Conservation (phyloP, 2,113 vertebrate species). For the Ciconia maguari region DNA sequence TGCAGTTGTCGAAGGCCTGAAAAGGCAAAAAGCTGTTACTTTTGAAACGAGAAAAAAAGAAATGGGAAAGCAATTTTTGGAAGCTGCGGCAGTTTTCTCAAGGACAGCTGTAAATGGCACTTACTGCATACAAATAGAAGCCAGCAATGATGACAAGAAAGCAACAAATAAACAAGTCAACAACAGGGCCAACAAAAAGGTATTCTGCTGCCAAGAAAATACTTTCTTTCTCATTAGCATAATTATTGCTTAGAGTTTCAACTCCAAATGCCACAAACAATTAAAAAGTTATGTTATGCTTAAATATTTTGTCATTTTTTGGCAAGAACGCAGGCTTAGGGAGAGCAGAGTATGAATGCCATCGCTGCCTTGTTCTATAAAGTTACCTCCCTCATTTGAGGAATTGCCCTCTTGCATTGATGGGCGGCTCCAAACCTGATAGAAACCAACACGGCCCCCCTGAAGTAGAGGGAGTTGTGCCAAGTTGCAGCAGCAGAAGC, state of each 20-base stretch:
- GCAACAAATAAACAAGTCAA: slow-evolving; percentile 36
- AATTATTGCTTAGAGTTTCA: slow-evolving; percentile 54
- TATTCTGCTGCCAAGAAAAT: slow-evolving; percentile 47
- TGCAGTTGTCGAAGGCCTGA: not conserved
- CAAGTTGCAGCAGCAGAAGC: not conserved
- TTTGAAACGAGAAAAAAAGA: not conserved
- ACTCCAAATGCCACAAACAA: slow-evolving; percentile 12
- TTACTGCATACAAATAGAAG: slow-evolving; percentile 1
- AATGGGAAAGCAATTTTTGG: not conserved
- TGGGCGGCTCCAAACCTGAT: not conserved
- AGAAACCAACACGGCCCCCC: not conserved
- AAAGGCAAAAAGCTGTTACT: slow-evolving; percentile 10
- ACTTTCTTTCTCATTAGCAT: slow-evolving; percentile 49
- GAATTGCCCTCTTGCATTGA: not conserved
- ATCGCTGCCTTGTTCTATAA: not conserved
- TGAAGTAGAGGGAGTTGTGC: not conserved
- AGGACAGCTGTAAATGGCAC: slow-evolving; percentile 29
- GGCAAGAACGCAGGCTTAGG: not conserved
- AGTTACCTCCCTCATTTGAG: not conserved
- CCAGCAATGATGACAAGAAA: not conserved
- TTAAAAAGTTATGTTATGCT: slow-evolving; percentile 21
- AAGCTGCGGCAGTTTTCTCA: slow-evolving; percentile 11
- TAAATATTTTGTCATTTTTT: slow-evolving; percentile 38
- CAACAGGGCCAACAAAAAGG: slow-evolving; percentile 36
- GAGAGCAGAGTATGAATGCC: not conserved